phyloP scores from a whole-genome alignment of 2,888 invertebrate genomes.

The Dorcus hopei region DNA sequence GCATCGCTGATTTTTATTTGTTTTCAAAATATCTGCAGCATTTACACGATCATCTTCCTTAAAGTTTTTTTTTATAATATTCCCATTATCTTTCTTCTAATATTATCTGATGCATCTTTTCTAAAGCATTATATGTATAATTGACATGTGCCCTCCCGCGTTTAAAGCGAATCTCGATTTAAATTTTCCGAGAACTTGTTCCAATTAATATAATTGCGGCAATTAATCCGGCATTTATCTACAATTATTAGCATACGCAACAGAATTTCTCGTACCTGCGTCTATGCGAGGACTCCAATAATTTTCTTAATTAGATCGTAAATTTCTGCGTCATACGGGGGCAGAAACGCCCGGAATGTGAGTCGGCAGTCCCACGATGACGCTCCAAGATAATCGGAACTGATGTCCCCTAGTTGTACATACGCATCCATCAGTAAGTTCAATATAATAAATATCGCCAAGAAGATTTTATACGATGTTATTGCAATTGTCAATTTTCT shows the following conservation, averaged over 20 bases:
- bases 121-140: too few species aligned
- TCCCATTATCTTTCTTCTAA: too few species aligned
- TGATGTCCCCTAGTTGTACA: conserved; percentile 27
- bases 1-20: too few species aligned
- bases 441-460: not conserved
- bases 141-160: too few species aligned
- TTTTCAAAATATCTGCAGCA: too few species aligned
- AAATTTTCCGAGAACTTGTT: too few species aligned
- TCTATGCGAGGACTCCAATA: not conserved
- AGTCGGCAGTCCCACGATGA: conserved; percentile 33
- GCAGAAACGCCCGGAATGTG: not conserved
- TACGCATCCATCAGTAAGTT: not conserved
- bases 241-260: not conserved
- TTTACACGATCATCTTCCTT: too few species aligned
- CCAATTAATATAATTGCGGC: not conserved
- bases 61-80: too few species aligned
- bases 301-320: not conserved
- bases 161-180: too few species aligned
- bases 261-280: not conserved
- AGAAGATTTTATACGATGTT: too few species aligned
- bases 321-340: not conserved
- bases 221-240: not conserved
- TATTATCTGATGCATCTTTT: too few species aligned
- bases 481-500: too few species aligned
- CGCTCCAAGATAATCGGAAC: conserved; percentile 35